Conservation (phyloP, 2,888 invertebrate species). For the Amiota minor region DNA sequence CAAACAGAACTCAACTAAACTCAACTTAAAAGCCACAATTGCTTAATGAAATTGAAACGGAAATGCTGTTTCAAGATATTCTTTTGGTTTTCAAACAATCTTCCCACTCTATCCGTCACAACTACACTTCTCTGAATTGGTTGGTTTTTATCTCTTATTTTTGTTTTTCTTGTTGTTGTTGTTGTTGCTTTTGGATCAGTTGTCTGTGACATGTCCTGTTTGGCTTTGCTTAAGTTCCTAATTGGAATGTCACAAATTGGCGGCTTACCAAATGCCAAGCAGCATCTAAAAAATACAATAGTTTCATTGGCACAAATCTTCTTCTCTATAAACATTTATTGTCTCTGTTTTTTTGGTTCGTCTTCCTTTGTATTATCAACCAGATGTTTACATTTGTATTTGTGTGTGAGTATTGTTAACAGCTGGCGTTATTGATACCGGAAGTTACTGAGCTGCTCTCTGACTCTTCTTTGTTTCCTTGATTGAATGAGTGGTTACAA, state of each 20-base stretch:
- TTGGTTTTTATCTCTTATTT: background rate
- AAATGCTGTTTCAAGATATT: slow-evolving; percentile 41
- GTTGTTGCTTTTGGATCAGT: background rate
- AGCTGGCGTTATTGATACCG: background rate
- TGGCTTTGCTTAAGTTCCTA: slow-evolving; percentile 29
- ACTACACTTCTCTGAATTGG: background rate
- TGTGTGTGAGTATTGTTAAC: background rate
- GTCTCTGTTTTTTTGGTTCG: too few relatives aligned
- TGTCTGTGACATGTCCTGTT: slow-evolving; percentile 19
- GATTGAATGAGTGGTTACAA: too few relatives aligned
- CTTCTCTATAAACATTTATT: background rate
- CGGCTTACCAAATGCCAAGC: slow-evolving; percentile 26
- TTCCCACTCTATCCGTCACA: background rate
- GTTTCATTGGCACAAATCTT: slow-evolving; percentile 9
- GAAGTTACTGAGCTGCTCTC: background rate
- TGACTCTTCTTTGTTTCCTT: background rate
- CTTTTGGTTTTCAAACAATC: slow-evolving; percentile 18
- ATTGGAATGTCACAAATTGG: slow-evolving; percentile 45
- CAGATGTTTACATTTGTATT: too few relatives aligned
- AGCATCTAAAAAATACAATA: background rate
- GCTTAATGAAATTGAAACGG: slow-evolving; percentile 44
- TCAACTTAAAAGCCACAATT: slow-evolving; percentile 21
- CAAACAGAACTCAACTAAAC: too few relatives aligned
- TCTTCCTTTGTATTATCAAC: too few relatives aligned
- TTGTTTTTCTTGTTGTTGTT: background rate